These are phyloP conservation scores for Phoenicopterus ruber DNA, from an alignment of 2,113 vertebrate genomes.

Conservation along the genomic window DNA sequence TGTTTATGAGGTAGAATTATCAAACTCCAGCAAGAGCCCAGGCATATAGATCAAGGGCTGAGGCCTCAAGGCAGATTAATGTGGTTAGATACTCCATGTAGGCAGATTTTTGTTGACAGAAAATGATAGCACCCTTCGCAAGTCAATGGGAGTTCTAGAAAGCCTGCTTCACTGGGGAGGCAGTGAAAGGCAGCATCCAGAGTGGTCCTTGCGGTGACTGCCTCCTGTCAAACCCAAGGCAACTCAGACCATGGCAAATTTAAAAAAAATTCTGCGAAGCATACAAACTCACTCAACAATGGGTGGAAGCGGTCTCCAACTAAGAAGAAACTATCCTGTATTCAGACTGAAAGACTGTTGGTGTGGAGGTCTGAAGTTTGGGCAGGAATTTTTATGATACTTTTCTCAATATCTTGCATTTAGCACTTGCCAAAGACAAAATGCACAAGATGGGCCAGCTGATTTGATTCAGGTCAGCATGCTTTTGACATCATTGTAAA, in stretches of 20 bases:
- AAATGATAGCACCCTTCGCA: neutral
- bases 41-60: neutral
- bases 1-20: neutral
- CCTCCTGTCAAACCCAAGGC: neutral
- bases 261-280: neutral
- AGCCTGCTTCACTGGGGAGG: fast-evolving
- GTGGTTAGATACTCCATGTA: neutral
- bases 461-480: neutral
- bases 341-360: neutral
- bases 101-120: neutral
- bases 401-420: neutral
- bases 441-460: neutral
- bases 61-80: neutral
- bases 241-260: neutral
- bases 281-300: neutral
- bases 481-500: neutral
- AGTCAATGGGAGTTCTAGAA: neutral
- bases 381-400: neutral
- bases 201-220: fast-evolving
- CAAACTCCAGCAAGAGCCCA: neutral
- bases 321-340: neutral
- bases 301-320: neutral
- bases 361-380: neutral
- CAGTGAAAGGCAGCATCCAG: neutral
- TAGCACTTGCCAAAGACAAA: neutral